Conservation (phyloP, 92 coral and sea anemone genomes). For the Chrysogorgia sp. region DNA sequence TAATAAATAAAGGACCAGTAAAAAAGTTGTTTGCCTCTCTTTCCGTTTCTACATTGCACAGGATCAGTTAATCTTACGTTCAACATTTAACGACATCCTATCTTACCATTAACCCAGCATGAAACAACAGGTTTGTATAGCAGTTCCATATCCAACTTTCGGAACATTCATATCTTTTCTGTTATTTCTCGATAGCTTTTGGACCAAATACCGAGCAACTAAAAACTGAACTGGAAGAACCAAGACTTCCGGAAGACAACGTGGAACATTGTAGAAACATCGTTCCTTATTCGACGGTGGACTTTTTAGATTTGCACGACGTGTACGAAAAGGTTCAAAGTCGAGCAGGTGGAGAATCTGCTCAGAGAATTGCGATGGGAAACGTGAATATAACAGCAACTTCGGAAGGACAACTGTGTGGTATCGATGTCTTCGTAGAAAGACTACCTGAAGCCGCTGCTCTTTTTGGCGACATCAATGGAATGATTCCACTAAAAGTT, state of each 20-base stretch:
- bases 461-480: slow-evolving; percentile 87
- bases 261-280: neutral
- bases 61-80: too few species aligned
- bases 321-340: slow-evolving; percentile 91
- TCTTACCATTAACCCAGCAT: too few species aligned
- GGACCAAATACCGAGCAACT: neutral
- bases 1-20: too few species aligned
- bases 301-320: slow-evolving; percentile 60
- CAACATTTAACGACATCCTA: too few species aligned
- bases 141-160: too few species aligned
- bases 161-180: neutral
- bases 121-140: too few species aligned
- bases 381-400: slow-evolving; percentile 80
- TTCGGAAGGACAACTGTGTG: slow-evolving; percentile 78
- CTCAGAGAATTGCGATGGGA: slow-evolving; percentile 83
- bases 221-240: neutral
- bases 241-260: neutral
- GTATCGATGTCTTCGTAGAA: slow-evolving; percentile 86
- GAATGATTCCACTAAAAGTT: slow-evolving; percentile 76
- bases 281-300: slow-evolving; percentile 46
- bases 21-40: too few species aligned
- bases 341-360: slow-evolving; percentile 89
- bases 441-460: slow-evolving; percentile 93
- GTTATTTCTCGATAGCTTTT: neutral
- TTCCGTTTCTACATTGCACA: too few species aligned